phyloP scores from a whole-genome alignment of 2,113 vertebrate species.

The Xiphorhynchus elegans region DNA sequence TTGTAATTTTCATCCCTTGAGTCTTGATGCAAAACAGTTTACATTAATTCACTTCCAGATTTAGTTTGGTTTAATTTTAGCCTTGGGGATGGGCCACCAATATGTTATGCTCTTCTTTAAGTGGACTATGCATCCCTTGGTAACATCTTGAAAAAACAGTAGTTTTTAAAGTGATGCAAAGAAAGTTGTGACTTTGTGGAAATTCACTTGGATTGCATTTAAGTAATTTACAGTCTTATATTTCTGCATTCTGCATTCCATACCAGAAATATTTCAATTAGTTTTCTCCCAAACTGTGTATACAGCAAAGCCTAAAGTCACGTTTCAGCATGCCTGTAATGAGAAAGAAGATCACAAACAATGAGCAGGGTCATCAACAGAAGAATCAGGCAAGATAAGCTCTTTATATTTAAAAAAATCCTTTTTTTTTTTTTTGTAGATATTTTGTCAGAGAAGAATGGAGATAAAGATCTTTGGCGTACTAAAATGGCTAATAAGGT shows the following conservation, averaged over 20 bases:
- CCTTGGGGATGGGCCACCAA: background rate
- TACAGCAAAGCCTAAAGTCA: background rate
- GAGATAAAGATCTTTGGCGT: background rate
- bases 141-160: background rate
- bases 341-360: background rate
- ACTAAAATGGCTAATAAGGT: background rate
- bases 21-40: background rate
- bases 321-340: background rate
- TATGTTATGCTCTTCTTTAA: background rate
- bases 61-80: constrained; percentile 9
- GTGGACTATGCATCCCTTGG: background rate
- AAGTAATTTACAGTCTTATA: background rate
- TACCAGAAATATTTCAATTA: background rate
- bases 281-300: background rate
- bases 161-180: background rate
- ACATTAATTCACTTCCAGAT: background rate
- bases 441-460: background rate
- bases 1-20: background rate
- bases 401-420: background rate
- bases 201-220: background rate
- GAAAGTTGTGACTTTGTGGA: background rate
- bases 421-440: background rate
- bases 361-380: background rate
- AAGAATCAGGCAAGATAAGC: background rate
- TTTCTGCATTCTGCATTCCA: background rate